These are phyloP conservation scores for Aspiorhynchus laticeps DNA, from an alignment of 2,113 vertebrate species.

Conservation along the genomic window DNA sequence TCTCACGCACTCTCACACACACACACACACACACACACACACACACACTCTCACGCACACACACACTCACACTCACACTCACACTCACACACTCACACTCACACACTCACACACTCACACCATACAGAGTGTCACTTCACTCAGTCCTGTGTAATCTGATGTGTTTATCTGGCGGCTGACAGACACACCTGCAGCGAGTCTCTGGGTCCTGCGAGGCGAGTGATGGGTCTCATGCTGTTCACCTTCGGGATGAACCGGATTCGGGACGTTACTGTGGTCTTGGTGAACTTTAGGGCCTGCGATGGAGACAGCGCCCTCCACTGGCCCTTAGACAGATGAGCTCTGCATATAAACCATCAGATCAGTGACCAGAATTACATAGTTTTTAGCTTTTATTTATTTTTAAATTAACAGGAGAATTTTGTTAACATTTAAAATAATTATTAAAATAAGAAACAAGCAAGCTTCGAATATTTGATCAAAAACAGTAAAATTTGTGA, in stretches of 20 bases:
- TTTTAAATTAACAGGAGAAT: too few species aligned
- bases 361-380: not conserved
- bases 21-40: not conserved
- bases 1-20: too few species aligned
- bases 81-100: not conserved
- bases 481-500: too few species aligned
- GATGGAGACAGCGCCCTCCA: conserved; percentile 76
- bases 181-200: conserved; percentile 51
- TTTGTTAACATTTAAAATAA: too few species aligned
- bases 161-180: not conserved
- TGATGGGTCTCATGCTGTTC: conserved; percentile 85
- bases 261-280: conserved; percentile 67
- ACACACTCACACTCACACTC: not conserved
- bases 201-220: conserved; percentile 68
- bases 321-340: conserved; percentile 79
- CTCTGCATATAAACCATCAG: conserved; percentile 68
- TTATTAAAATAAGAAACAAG: too few species aligned
- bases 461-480: too few species aligned
- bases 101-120: not conserved
- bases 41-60: not conserved
- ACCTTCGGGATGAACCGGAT: conserved; percentile 92
- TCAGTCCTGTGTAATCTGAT: too few species aligned
- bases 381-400: too few species aligned
- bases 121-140: not conserved
- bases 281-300: conserved; percentile 71